These are phyloP conservation scores for Ancistrus triradiatus DNA, from an alignment of 2,113 vertebrate species.

Conservation along the genomic window DNA sequence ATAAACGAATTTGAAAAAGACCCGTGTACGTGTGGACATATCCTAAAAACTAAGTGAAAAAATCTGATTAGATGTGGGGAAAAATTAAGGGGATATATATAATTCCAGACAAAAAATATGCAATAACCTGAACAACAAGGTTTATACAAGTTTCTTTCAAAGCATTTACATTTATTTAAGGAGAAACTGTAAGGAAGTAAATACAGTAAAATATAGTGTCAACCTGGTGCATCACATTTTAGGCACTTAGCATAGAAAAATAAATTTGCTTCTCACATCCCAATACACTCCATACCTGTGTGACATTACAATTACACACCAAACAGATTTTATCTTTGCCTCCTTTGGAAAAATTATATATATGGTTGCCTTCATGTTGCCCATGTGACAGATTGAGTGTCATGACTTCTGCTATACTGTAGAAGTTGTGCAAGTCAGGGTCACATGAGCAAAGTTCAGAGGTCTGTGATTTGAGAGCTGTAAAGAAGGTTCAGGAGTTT, in stretches of 20 bases:
- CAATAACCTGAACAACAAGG: no score
- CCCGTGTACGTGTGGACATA: no score
- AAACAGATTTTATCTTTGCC: constrained; percentile 33
- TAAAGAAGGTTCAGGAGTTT: background rate
- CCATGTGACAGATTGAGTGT: constrained; percentile 18
- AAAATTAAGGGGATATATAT: no score
- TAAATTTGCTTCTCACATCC: constrained; percentile 43
- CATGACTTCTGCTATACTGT: constrained; percentile 31
- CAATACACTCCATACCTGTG: constrained; percentile 33
- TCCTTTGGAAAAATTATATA: constrained; percentile 29
- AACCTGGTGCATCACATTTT: constrained; percentile 56
- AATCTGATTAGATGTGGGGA: no score
- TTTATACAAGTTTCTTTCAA: constrained; percentile 26
- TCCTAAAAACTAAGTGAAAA: no score
- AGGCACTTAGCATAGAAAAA: constrained; percentile 65
- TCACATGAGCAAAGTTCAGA: constrained; percentile 9
- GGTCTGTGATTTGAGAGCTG: constrained; percentile 6
- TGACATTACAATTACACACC: constrained; percentile 31
- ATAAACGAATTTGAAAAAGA: no score
- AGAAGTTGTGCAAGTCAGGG: constrained; percentile 4
- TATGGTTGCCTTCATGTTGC: constrained; percentile 36
- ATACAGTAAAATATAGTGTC: constrained; percentile 62
- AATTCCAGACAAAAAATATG: no score
- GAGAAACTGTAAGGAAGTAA: constrained; percentile 51
- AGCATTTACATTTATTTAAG: constrained; percentile 65